These are phyloP conservation scores for Mesocentrotus franciscanus DNA, from an alignment of 53 echinoderm and acorn worm genomes.

Conservation along the genomic window DNA sequence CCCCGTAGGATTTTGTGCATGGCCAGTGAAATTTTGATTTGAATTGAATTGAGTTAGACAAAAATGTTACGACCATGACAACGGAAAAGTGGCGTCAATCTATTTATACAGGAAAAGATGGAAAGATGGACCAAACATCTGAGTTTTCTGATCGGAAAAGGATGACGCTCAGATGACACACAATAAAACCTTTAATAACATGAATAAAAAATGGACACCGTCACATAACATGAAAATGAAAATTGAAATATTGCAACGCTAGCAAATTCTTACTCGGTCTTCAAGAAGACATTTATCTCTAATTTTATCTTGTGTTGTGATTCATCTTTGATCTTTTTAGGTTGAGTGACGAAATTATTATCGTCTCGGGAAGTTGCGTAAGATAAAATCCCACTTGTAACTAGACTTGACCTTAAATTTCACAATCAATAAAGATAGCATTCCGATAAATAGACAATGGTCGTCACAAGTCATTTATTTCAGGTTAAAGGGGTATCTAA, in stretches of 20 bases:
- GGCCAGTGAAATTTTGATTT: no score
- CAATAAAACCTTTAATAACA: background rate
- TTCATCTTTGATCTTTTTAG: background rate
- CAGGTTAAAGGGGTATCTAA: no score
- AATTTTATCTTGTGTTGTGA: background rate
- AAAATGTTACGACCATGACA: no score
- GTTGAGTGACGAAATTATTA: background rate
- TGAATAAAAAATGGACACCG: background rate
- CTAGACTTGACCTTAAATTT: background rate
- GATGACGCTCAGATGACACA: background rate
- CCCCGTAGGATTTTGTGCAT: no score
- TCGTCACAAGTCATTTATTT: no score
- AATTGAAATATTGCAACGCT: background rate
- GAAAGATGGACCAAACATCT: no score
- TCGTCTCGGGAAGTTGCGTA: background rate
- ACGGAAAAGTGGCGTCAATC: no score
- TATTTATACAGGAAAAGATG: background rate
- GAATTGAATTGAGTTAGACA: no score
- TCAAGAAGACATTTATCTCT: background rate
- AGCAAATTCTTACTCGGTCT: background rate
- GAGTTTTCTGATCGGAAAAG: no score
- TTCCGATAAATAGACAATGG: background rate
- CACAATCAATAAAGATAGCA: background rate
- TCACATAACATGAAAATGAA: background rate
- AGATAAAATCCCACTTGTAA: background rate